Percentiles rank a stretch among this genome's conserved stretches.
phyloP scores from a whole-genome alignment of 2,113 vertebrate genomes.

The Notarius lentiginosus region DNA sequence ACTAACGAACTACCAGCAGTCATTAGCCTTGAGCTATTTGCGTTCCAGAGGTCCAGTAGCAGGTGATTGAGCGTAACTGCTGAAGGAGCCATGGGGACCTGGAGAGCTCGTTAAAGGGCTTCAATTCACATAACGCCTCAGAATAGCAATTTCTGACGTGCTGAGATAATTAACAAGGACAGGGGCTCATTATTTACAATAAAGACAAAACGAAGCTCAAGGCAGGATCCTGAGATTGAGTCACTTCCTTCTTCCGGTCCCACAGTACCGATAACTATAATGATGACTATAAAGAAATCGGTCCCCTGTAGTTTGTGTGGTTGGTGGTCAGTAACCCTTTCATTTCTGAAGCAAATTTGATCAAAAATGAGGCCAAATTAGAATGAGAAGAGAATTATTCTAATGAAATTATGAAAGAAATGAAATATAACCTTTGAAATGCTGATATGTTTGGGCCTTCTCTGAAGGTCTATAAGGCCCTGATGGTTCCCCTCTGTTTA shows the following conservation, averaged over 20 bases:
- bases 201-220: neutral
- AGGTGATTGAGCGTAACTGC: neutral
- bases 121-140: neutral
- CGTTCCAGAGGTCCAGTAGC: neutral
- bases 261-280: too few relatives aligned
- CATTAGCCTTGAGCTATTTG: neutral
- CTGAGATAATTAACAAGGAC: neutral
- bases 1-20: neutral
- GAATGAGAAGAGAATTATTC: too few relatives aligned
- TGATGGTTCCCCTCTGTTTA: too few relatives aligned
- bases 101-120: neutral
- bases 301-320: too few relatives aligned
- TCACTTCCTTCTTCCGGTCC: neutral
- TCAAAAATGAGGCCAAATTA: too few relatives aligned
- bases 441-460: too few relatives aligned
- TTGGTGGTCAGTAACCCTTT: too few relatives aligned
- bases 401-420: too few relatives aligned
- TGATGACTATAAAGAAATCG: too few relatives aligned
- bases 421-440: too few relatives aligned
- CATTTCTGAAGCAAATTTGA: too few relatives aligned
- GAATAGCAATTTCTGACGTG: neutral
- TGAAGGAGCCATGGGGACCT: neutral
- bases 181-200: neutral
- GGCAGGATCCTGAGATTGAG: neutral
- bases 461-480: too few relatives aligned